These are phyloP conservation scores for Axea sp. DNA, from an alignment of 2,888 invertebrate species.

Conservation along the genomic window DNA sequence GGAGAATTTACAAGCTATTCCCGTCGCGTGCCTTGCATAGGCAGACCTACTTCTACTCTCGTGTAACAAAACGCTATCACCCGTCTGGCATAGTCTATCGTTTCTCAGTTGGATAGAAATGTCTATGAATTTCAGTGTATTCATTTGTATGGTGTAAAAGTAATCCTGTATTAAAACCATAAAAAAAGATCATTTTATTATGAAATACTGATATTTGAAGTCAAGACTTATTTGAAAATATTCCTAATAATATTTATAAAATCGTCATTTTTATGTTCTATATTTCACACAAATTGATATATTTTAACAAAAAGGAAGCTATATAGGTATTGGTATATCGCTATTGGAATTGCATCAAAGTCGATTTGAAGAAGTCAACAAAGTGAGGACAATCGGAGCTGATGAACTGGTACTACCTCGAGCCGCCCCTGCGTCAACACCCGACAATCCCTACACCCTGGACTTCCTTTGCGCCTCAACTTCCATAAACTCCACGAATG, in stretches of 20 bases:
- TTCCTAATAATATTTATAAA: too few relatives aligned
- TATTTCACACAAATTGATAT: too few relatives aligned
- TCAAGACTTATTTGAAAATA: too few relatives aligned
- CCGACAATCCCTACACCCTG: slow-evolving; percentile 55
- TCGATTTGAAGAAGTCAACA: too few relatives aligned
- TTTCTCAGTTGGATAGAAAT: slow-evolving; percentile 52
- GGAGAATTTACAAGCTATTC: slow-evolving; percentile 79
- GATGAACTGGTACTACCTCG: slow-evolving; percentile 69
- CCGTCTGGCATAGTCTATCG: slow-evolving; percentile 71
- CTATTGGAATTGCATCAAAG: too few relatives aligned
- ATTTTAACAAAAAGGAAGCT: too few relatives aligned
- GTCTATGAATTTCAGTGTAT: slow-evolving; percentile 51
- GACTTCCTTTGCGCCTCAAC: slow-evolving; percentile 60
- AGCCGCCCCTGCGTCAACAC: slow-evolving; percentile 70
- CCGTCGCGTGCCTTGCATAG: slow-evolving; percentile 78
- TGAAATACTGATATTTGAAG: too few relatives aligned
- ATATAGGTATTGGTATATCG: too few relatives aligned
- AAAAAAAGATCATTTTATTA: too few relatives aligned
- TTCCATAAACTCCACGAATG: slow-evolving; percentile 67
- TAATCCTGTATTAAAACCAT: not conserved
- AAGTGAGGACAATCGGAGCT: too few relatives aligned
- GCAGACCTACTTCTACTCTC: slow-evolving; percentile 74
- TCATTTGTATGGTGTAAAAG: slow-evolving; percentile 11
- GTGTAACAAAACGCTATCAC: slow-evolving; percentile 69
- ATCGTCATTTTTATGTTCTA: too few relatives aligned